A percentile compares a stretch with the other conserved stretches of the same genome.
Evolutionary conservation across 2,113 vertebrate species (phyloP).

Genomic region (Alouatta palliata): DNA sequence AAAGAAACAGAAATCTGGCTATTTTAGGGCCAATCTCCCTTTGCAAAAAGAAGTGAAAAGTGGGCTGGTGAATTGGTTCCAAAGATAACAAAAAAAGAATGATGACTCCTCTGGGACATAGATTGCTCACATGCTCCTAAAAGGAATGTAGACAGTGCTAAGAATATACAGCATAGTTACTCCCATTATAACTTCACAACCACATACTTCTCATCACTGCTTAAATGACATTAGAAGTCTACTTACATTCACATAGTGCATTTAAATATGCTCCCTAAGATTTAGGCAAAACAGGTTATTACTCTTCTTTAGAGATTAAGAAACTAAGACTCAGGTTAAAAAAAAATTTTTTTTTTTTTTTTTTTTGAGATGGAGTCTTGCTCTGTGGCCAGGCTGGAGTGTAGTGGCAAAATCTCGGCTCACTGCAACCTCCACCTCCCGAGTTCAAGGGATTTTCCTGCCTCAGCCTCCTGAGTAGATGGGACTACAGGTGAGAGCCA

Average conservation of each 20-base stretch:
- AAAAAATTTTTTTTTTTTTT: too few relatives aligned
- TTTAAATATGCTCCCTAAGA: background rate
- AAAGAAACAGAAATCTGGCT: background rate
- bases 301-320: background rate
- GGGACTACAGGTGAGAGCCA: too few relatives aligned
- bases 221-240: background rate
- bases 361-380: too few relatives aligned
- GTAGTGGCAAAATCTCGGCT: too few relatives aligned
- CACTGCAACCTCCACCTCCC: too few relatives aligned
- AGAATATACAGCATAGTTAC: background rate
- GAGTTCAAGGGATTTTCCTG: too few relatives aligned
- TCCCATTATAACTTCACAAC: background rate
- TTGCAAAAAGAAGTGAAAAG: background rate
- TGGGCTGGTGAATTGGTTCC: background rate
- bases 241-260: background rate
- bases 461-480: too few relatives aligned
- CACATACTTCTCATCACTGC: background rate
- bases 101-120: background rate
- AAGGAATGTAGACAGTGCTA: background rate
- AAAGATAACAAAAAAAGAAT: conserved; percentile 11
- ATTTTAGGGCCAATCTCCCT: background rate
- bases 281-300: background rate
- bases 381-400: too few relatives aligned
- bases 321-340: background rate
- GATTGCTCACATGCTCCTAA: background rate